Evolutionary conservation across 1,140 invertebrate genomes (phyloP).

Genomic region (Drosophila takahashii): DNA sequence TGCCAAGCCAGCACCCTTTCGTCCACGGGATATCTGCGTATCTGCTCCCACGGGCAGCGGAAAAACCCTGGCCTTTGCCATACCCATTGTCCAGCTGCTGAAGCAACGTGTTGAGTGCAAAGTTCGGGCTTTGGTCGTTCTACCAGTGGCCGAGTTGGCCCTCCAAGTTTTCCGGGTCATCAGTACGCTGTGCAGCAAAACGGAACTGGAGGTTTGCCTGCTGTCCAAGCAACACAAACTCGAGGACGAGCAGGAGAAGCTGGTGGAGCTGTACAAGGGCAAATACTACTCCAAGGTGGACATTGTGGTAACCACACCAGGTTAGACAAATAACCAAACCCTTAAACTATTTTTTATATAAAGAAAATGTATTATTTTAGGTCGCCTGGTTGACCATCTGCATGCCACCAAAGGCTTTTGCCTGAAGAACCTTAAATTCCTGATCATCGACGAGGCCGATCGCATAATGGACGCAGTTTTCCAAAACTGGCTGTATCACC

Average conservation of each 20-base stretch:
- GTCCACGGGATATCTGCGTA: slow-evolving; percentile 96
- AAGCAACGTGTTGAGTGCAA: slow-evolving; percentile 85
- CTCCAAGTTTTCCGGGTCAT: slow-evolving; percentile 95
- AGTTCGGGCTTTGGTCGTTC: slow-evolving; percentile 93
- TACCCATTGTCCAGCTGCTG: slow-evolving; percentile 93
- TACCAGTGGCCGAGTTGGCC: slow-evolving; percentile 97
- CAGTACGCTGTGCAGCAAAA: slow-evolving; percentile 89
- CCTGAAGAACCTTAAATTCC: slow-evolving; percentile 91
- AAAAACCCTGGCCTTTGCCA: slow-evolving; percentile 97
- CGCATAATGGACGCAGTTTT: slow-evolving; percentile 95
- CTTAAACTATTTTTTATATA: background rate
- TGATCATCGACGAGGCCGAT: slow-evolving; percentile 98
- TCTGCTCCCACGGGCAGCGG: slow-evolving; percentile 99
- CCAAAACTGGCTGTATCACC: slow-evolving; percentile 94
- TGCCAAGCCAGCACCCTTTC: slow-evolving; percentile 86
- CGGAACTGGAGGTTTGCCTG: slow-evolving; percentile 90
- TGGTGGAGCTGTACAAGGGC: slow-evolving; percentile 89
- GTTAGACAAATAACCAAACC: slow-evolving; percentile 12
- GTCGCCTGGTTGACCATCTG: slow-evolving; percentile 96
- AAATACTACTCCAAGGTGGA: slow-evolving; percentile 88
- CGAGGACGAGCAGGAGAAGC: slow-evolving; percentile 90
- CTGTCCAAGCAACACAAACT: slow-evolving; percentile 91
- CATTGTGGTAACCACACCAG: slow-evolving; percentile 96
- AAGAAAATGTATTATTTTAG: slow-evolving; percentile 71
- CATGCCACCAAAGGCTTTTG: slow-evolving; percentile 94